A percentile compares a stretch with the other conserved stretches of the same genome.
These are phyloP conservation scores for Tiaroga cobitis DNA, from an alignment of 2,797 vertebrate genomes.

Conservation along the genomic window DNA sequence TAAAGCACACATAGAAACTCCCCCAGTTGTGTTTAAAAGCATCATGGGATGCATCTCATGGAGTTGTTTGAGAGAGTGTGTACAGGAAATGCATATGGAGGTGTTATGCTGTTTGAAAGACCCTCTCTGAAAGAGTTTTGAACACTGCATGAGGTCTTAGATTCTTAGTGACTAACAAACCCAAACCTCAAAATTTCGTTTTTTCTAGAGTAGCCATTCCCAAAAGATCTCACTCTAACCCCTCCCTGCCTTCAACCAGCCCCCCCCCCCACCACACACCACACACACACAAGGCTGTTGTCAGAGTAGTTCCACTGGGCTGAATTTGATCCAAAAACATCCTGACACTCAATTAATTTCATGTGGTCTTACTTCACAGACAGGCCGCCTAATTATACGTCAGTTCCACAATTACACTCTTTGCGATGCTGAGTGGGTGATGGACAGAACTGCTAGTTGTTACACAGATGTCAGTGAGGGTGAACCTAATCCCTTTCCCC, in stretches of 20 bases:
- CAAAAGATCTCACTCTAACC: constrained; percentile 17
- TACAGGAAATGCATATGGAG: background rate
- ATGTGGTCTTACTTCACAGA: constrained; percentile 53
- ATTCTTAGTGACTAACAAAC: constrained; percentile 38
- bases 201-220: constrained; percentile 30
- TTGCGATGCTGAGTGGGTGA: constrained; percentile 21
- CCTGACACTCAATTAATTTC: constrained; percentile 58
- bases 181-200: constrained; percentile 44
- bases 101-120: constrained; percentile 26
- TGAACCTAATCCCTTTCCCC: constrained; percentile 45
- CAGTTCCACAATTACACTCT: constrained; percentile 56
- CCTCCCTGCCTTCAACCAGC: constrained; percentile 31
- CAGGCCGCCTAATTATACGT: constrained; percentile 55
- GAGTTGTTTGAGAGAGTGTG: background rate
- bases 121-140: constrained; percentile 4
- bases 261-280: constrained; percentile 1
- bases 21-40: too few relatives aligned
- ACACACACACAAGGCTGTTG: constrained; percentile 6
- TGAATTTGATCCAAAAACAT: constrained; percentile 49
- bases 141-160: constrained; percentile 32
- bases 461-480: constrained; percentile 38
- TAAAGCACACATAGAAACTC: too few relatives aligned
- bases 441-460: constrained; percentile 50
- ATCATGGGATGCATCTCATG: too few relatives aligned
- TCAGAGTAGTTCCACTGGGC: constrained; percentile 9